A percentile compares a stretch with the other conserved stretches of the same genome.
Evolutionary conservation across 2,797 vertebrate genomes (phyloP).

Genomic region (Pangasius krempfi): DNA sequence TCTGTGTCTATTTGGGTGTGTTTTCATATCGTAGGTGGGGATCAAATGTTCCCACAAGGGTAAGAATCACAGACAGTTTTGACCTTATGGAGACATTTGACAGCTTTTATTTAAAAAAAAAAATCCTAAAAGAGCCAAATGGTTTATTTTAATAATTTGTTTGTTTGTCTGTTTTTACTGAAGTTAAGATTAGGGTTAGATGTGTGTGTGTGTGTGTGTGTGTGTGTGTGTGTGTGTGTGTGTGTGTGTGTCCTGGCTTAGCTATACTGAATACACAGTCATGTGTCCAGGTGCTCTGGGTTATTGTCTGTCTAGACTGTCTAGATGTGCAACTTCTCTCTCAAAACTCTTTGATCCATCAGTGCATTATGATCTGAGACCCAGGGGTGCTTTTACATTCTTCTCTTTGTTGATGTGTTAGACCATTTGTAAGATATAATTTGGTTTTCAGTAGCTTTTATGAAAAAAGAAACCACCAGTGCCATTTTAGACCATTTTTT

Average conservation of each 20-base stretch:
- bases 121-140: neutral
- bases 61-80: neutral
- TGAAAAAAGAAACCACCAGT: neutral
- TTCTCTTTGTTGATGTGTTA: slow-evolving; percentile 28
- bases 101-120: neutral
- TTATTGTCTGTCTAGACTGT: slow-evolving; percentile 44
- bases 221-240: slow-evolving; percentile 13
- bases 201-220: neutral
- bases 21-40: neutral
- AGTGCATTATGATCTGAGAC: slow-evolving; percentile 23
- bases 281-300: slow-evolving; percentile 31
- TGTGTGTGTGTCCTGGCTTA: neutral
- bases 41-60: neutral
- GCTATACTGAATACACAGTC: neutral
- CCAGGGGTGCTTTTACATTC: slow-evolving; percentile 24
- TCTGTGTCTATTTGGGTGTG: neutral
- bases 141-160: neutral
- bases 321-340: slow-evolving; percentile 23
- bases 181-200: neutral
- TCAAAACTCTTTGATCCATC: slow-evolving; percentile 38
- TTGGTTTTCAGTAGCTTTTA: slow-evolving; percentile 1
- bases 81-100: neutral
- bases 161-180: neutral
- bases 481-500: neutral
- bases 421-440: slow-evolving; percentile 14